These are phyloP conservation scores for Oxyruncus cristatus DNA, from an alignment of 2,113 vertebrate species.

Conservation along the genomic window DNA sequence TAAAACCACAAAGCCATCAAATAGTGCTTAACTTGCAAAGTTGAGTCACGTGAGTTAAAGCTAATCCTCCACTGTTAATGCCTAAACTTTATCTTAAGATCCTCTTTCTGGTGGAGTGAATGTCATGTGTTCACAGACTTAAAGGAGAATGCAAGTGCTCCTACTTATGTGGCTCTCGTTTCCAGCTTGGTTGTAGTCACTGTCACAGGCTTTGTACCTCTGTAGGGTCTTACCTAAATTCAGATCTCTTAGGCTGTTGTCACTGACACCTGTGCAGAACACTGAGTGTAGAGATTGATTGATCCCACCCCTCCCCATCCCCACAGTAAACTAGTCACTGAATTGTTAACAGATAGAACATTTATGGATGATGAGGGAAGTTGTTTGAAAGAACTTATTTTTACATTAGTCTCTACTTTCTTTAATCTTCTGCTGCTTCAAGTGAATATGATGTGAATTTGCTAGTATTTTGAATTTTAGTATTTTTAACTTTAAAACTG, in stretches of 20 bases:
- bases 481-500: neutral
- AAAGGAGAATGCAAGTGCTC: neutral
- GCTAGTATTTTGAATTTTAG: too few relatives aligned
- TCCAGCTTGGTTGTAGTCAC: neutral
- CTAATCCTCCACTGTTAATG: neutral
- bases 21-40: neutral
- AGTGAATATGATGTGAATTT: neutral
- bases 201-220: neutral
- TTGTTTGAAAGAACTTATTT: neutral
- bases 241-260: neutral
- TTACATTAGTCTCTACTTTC: neutral
- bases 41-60: neutral
- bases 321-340: neutral
- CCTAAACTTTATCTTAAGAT: neutral
- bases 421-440: neutral
- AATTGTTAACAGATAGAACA: neutral
- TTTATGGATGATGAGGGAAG: neutral
- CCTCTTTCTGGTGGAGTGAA: neutral
- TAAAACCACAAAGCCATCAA: neutral
- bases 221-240: neutral
- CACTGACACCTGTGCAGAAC: neutral
- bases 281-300: neutral
- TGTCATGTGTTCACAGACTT: neutral
- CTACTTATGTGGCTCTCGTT: neutral
- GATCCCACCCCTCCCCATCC: neutral